Conservation (phyloP, 1,140 invertebrate species). For the Drosophila lacteicornis region DNA sequence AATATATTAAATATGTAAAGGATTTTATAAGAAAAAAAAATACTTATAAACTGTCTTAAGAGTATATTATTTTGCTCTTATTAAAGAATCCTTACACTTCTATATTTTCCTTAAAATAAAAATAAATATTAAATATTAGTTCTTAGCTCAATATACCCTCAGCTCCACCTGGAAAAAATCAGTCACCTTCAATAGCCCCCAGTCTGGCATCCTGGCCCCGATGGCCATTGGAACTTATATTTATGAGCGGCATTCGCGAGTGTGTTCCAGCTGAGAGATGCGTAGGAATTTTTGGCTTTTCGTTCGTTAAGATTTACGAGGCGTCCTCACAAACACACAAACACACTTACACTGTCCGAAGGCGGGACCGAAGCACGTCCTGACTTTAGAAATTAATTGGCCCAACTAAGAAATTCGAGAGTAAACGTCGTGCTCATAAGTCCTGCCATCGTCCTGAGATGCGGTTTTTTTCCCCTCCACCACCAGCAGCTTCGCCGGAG, state of each 20-base stretch:
- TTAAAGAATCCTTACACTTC: not conserved
- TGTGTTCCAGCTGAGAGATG: conserved; percentile 58
- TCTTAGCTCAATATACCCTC: conserved; percentile 5
- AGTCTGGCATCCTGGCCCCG: conserved; percentile 19
- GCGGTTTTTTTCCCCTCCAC: conserved; percentile 50
- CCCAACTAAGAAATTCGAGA: conserved; percentile 83
- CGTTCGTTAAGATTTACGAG: conserved; percentile 81
- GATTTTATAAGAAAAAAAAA: too few species aligned
- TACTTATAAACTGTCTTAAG: too few species aligned
- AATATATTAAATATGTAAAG: too few species aligned
- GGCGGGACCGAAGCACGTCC: conserved; percentile 37
- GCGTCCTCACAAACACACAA: conserved; percentile 40
- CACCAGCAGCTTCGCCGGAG: conserved; percentile 3
- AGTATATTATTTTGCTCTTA: too few species aligned
- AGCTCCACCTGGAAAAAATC: conserved; percentile 2
- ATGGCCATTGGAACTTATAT: conserved; percentile 68
- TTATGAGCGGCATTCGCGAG: conserved; percentile 75
- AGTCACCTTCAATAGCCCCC: conserved; percentile 31
- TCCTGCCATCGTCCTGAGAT: conserved; percentile 66
- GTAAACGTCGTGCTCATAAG: conserved; percentile 77
- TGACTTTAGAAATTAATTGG: conserved; percentile 84
- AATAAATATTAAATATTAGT: too few species aligned
- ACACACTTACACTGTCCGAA: conserved; percentile 10
- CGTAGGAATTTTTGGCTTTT: conserved; percentile 81
- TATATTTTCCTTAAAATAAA: not conserved